A percentile compares a stretch with the other conserved stretches of the same genome.
phyloP scores from a whole-genome alignment of 2,888 invertebrate genomes.

The Pachydiplax longipennis region DNA sequence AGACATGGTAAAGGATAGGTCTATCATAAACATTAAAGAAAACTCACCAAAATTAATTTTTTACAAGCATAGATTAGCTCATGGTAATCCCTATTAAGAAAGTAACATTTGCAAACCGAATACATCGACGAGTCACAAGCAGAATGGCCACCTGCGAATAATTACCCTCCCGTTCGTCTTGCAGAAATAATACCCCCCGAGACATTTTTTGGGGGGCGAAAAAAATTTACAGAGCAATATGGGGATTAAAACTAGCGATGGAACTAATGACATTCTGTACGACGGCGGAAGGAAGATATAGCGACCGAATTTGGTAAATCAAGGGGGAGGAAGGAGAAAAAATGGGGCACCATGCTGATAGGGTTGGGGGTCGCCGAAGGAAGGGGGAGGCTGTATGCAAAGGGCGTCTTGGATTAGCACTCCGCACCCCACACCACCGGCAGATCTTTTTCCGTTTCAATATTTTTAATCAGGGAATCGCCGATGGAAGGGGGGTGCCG shows the following conservation, averaged over 20 bases:
- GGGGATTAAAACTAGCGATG: background rate
- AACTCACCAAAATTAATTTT: too few relatives aligned
- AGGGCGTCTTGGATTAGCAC: constrained; percentile 35
- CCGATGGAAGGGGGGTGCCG: background rate
- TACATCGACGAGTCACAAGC: too few relatives aligned
- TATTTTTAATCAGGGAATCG: constrained; percentile 20
- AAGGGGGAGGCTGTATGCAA: background rate
- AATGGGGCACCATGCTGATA: background rate
- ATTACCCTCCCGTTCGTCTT: background rate
- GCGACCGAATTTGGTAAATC: background rate
- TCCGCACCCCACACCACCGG: background rate
- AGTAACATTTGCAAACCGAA: too few relatives aligned
- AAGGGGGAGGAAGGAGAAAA: background rate
- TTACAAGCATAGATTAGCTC: too few relatives aligned
- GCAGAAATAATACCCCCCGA: background rate
- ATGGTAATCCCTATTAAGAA: too few relatives aligned
- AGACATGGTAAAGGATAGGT: too few relatives aligned
- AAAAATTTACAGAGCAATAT: background rate
- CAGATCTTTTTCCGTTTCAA: constrained; percentile 4
- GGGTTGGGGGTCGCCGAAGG: background rate
- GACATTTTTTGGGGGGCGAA: background rate
- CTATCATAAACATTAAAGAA: too few relatives aligned
- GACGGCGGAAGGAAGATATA: background rate
- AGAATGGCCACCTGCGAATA: too few relatives aligned
- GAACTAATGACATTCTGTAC: background rate